Percentiles rank a stretch among this genome's conserved stretches.
Evolutionary conservation across 2,797 vertebrate species (phyloP).

Genomic region (Hozukius guyotensis): DNA sequence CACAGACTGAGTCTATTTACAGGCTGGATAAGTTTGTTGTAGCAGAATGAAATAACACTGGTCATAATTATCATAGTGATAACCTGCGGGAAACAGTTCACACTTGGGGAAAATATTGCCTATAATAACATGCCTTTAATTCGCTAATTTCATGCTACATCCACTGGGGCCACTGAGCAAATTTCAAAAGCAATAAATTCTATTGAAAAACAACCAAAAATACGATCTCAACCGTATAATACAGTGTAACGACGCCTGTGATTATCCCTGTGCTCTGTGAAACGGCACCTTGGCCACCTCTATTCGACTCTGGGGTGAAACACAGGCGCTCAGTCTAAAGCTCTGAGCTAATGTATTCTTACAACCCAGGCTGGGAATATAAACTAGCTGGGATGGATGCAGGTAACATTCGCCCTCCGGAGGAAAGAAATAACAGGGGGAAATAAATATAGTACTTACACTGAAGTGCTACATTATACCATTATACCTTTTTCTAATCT

Average conservation of each 20-base stretch:
- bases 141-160: not conserved
- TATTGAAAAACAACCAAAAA: not conserved
- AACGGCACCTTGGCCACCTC: not conserved
- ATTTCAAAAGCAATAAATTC: not conserved
- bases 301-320: not conserved
- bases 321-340: not conserved
- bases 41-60: not conserved
- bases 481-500: not conserved
- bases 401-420: not conserved
- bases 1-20: not conserved
- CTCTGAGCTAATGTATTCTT: not conserved
- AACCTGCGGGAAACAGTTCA: not conserved
- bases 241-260: constrained; percentile 2
- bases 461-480: not conserved
- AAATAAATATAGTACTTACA: not conserved
- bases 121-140: not conserved
- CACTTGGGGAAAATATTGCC: not conserved
- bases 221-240: not conserved
- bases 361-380: not conserved
- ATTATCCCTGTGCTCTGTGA: constrained; percentile 20
- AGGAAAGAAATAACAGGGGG: not conserved
- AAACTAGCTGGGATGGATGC: not conserved
- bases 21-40: not conserved
- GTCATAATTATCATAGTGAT: not conserved
- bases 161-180: not conserved